Evolutionary conservation across 2,888 invertebrate species (phyloP).

Genomic region (Epistrophe eligans): DNA sequence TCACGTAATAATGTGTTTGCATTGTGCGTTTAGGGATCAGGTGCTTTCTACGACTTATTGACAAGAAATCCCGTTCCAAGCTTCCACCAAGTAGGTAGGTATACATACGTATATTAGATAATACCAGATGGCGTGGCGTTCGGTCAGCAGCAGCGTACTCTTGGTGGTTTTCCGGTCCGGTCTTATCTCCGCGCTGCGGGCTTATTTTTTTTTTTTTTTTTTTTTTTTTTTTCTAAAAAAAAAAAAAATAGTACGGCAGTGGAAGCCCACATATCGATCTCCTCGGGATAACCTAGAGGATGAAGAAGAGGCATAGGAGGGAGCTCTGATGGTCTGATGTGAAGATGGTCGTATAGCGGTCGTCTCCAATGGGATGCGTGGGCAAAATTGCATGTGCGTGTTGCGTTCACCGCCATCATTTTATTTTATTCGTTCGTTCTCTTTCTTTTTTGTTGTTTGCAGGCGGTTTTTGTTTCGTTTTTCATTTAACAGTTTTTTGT

Average conservation of each 20-base stretch:
- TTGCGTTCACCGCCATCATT: slow-evolving; percentile 75
- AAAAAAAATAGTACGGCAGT: slow-evolving; percentile 18
- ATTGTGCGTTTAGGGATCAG: slow-evolving; percentile 70
- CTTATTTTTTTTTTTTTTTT: slow-evolving; percentile 1
- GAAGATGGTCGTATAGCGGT: slow-evolving; percentile 57
- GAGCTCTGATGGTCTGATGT: slow-evolving; percentile 26
- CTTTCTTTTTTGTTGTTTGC: slow-evolving; percentile 67
- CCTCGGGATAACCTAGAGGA: slow-evolving; percentile 37
- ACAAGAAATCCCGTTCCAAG: slow-evolving; percentile 59
- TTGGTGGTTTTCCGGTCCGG: slow-evolving; percentile 39
- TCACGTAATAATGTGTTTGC: slow-evolving; percentile 70
- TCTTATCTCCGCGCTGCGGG: slow-evolving; percentile 61
- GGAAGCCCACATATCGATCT: slow-evolving; percentile 69
- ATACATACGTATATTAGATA: slow-evolving; percentile 28
- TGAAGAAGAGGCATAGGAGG: slow-evolving; percentile 8
- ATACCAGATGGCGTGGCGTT: slow-evolving; percentile 25
- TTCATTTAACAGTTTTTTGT: slow-evolving; percentile 61
- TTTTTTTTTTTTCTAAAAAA: slow-evolving; percentile 9
- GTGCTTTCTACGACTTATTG: slow-evolving; percentile 71
- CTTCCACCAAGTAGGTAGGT: not conserved
- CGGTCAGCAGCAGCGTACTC: slow-evolving; percentile 26
- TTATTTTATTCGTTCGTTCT: slow-evolving; percentile 73
- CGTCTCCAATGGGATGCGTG: slow-evolving; percentile 75
- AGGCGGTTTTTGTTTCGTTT: slow-evolving; percentile 72
- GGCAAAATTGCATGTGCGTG: slow-evolving; percentile 75